A percentile compares a stretch with the other conserved stretches of the same genome.
phyloP scores from a whole-genome alignment of 2,113 vertebrate species.

The Plotosus lineatus region DNA sequence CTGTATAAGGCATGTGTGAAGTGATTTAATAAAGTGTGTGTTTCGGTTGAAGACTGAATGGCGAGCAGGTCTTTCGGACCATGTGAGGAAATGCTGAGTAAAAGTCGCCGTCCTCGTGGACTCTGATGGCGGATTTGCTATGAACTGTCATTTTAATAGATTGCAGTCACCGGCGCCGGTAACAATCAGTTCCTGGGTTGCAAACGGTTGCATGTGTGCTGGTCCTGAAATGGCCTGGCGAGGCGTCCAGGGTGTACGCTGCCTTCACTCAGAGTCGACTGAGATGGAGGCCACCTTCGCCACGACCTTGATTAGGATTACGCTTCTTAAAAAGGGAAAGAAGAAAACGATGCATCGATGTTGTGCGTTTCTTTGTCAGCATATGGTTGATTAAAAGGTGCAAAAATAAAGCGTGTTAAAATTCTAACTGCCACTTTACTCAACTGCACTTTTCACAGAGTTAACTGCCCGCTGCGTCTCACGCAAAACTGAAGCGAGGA shows the following conservation, averaged over 20 bases:
- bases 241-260: no score
- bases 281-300: no score
- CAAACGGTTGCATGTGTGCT: no score
- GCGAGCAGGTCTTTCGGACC: not conserved
- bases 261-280: no score
- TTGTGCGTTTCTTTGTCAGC: not conserved
- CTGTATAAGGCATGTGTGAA: conserved; percentile 5
- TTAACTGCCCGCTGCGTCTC: conserved; percentile 43
- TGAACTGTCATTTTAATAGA: conserved; percentile 1
- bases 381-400: not conserved
- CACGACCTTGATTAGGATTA: no score
- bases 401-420: conserved; percentile 25
- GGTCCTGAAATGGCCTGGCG: no score
- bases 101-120: not conserved
- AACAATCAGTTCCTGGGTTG: no score
- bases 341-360: not conserved
- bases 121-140: conserved; percentile 4
- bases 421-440: conserved; percentile 36
- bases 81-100: not conserved
- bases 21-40: not conserved
- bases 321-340: no score
- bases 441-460: conserved; percentile 18
- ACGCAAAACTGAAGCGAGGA: conserved; percentile 45
- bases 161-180: not conserved
- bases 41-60: not conserved